A percentile compares a stretch with the other conserved stretches of the same genome.
phyloP scores from a whole-genome alignment of 37 sponge, comb jelly and placozoan species.

The Amphimedon queenslandica region DNA sequence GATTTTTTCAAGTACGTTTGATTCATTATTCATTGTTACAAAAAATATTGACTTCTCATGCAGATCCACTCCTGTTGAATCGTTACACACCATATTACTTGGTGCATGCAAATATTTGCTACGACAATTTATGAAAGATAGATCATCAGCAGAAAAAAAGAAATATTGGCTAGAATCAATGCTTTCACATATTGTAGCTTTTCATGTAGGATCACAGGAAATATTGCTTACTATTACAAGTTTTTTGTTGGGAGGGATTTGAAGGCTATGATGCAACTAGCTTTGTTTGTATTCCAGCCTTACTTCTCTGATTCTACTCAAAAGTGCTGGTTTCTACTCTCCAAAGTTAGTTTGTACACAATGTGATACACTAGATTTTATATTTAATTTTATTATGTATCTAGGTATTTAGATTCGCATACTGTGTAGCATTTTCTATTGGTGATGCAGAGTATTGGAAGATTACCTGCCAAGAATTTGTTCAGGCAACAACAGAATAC shows the following conservation, averaged over 20 bases:
- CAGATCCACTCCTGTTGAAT: slow-evolving; percentile 45
- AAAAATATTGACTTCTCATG: background rate
- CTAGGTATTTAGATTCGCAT: slow-evolving; percentile 23
- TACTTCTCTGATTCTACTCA: slow-evolving; percentile 4
- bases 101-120: slow-evolving; percentile 44
- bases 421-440: slow-evolving; percentile 4
- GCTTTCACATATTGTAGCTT: slow-evolving; percentile 33
- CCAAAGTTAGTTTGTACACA: too few species aligned
- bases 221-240: slow-evolving; percentile 12
- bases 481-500: background rate
- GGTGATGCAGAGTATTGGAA: background rate
- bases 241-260: slow-evolving; percentile 38
- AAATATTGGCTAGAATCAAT: slow-evolving; percentile 22
- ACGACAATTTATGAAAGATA: slow-evolving; percentile 5
- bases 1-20: slow-evolving; percentile 24
- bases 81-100: slow-evolving; percentile 34
- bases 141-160: slow-evolving; percentile 9
- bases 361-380: background rate
- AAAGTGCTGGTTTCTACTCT: slow-evolving; percentile 17
- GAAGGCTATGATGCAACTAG: slow-evolving; percentile 13
- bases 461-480: slow-evolving; percentile 19
- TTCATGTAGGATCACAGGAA: slow-evolving; percentile 3
- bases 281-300: slow-evolving; percentile 19
- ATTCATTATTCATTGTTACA: background rate
- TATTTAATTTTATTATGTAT: background rate